Evolutionary conservation across 1,140 invertebrate species (phyloP), one percentile per base, ranked within the genome.

Genomic region (Drosophila grimshawi): DNA sequence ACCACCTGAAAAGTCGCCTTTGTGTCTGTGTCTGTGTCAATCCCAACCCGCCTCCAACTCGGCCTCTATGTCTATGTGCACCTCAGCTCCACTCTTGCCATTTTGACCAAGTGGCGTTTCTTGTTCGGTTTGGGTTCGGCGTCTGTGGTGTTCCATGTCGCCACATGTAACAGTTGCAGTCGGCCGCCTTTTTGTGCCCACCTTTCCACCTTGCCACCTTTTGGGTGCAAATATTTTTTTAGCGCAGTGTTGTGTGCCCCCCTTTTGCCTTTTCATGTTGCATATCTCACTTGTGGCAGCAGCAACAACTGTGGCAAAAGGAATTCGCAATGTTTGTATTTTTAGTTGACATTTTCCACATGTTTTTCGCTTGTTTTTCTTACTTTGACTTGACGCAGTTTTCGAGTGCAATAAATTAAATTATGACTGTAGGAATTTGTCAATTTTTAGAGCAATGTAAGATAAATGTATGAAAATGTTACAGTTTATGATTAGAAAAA

Each of bases 291-390:
- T 32, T 74, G 75, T 39, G 55, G 48, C 41, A 55, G 60, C 33
- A 27, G 33, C 35, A 49, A 35, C 27, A 35, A 52, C 63, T 35
- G 55, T 32, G 61, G 49, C 72, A 55, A 66, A 63, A 66, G 64
- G 77, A 77, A 80, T 78, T 81, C 37, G 72, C 72, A 64, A 85
- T 85, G 72, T 74, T 80, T 85, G 73, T 85, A 85, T 77, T 66
- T 77, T 63, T 37, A 29, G 45, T 71, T 73, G 73, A 80, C 81
- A 80, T 77, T 80, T 67, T 60, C 33, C 30, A 56, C 62, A 68
- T 61, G 60, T 57, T 45, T 66, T 27, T 11, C 35, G n/a, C 30
- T 63, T 29, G 39, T 19, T 4, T 4, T 45, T 5, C 19, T 46
- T 59, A n/a, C 8, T 64, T 53, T 61, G 65, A 35, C 56, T 76